Conservation (phyloP, 2,113 vertebrate genomes). For the Actenoides lindsayi region DNA sequence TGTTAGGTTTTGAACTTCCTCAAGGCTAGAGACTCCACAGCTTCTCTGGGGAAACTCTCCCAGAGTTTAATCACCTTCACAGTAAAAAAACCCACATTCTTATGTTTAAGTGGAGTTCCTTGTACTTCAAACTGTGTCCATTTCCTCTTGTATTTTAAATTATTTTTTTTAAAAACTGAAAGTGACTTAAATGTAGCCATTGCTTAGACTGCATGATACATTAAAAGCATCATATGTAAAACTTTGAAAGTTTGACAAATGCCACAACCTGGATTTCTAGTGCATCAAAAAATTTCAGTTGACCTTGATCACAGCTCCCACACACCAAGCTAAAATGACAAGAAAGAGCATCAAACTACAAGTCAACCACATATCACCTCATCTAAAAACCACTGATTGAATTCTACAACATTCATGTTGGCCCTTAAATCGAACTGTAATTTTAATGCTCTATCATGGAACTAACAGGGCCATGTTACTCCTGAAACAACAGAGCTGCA, state of each 20-base stretch:
- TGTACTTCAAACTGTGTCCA: neutral
- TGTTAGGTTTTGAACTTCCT: neutral
- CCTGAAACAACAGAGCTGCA: neutral
- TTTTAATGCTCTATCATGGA: neutral
- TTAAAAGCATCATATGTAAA: neutral
- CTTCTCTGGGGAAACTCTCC: neutral
- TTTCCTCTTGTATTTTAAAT: neutral
- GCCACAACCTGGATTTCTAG: neutral
- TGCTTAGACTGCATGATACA: neutral
- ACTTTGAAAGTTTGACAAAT: neutral
- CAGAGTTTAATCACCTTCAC: rapidly evolving
- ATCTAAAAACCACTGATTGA: neutral
- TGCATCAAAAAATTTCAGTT: neutral
- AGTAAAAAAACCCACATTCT: neutral
- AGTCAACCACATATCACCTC: neutral
- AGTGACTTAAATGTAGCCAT: neutral
- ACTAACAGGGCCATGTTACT: neutral
- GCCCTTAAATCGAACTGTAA: neutral
- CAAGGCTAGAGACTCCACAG: neutral
- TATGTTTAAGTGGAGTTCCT: neutral
- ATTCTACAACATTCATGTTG: neutral
- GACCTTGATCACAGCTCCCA: neutral
- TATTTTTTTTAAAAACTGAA: neutral
- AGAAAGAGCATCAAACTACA: neutral
- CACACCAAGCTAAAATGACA: neutral